phyloP scores from a whole-genome alignment of 2,888 invertebrate species.

The Harpalus rubripes region DNA sequence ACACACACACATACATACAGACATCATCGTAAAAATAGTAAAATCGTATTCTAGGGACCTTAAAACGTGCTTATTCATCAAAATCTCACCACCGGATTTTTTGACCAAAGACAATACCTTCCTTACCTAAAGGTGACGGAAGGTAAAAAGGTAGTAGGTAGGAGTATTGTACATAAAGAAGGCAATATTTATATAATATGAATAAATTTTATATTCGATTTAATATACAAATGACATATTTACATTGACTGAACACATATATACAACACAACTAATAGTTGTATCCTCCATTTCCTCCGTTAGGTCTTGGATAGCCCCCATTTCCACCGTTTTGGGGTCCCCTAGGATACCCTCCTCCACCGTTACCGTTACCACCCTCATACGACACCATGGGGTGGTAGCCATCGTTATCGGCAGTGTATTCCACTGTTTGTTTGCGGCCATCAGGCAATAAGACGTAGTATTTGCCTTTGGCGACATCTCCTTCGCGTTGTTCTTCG shows the following conservation, averaged over 20 bases:
- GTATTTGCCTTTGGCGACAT: slow-evolving; percentile 85
- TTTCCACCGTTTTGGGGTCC: slow-evolving; percentile 52
- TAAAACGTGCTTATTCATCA: too few relatives aligned
- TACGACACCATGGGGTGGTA: slow-evolving; percentile 84
- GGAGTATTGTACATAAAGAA: not conserved
- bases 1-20: too few relatives aligned
- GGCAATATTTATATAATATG: slow-evolving; percentile 1
- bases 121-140: too few relatives aligned
- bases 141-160: too few relatives aligned
- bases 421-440: slow-evolving; percentile 83
- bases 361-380: slow-evolving; percentile 73
- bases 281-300: slow-evolving; percentile 68
- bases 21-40: too few relatives aligned
- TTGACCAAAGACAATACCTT: too few relatives aligned
- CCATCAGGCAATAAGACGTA: slow-evolving; percentile 85
- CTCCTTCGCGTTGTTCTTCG: slow-evolving; percentile 82
- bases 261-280: slow-evolving; percentile 54
- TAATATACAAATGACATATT: slow-evolving; percentile 51
- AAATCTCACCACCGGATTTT: too few relatives aligned
- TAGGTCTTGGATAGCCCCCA: slow-evolving; percentile 69
- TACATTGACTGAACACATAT: slow-evolving; percentile 50
- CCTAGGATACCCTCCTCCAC: slow-evolving; percentile 69
- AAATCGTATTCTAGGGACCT: too few relatives aligned
- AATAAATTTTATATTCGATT: slow-evolving; percentile 7
- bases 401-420: slow-evolving; percentile 83